Percentiles rank a stretch among this genome's conserved stretches.
Evolutionary conservation across 2,113 vertebrate genomes (phyloP).

Genomic region (Sylvilagus bachmani): DNA sequence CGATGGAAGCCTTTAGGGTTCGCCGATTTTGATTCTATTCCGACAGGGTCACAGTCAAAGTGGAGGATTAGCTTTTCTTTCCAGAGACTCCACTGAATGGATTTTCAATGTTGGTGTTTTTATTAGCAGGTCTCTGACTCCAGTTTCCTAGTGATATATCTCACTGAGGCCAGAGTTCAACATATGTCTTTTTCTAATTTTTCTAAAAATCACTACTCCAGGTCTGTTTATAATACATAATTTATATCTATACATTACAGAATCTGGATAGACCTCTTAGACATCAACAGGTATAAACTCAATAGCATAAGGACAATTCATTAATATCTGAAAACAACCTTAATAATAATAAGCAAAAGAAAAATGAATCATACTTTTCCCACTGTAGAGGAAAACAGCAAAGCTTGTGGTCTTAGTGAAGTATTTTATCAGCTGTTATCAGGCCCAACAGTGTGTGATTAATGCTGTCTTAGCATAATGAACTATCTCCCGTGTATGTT

Average conservation of each 20-base stretch:
- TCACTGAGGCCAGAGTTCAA: conserved; percentile 65
- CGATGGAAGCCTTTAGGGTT: too few species aligned
- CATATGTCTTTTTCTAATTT: conserved; percentile 75
- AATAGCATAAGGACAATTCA: conserved; percentile 74
- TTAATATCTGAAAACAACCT: conserved; percentile 75
- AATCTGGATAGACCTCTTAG: conserved; percentile 65
- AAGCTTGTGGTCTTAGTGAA: background rate
- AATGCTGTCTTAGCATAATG: conserved; percentile 56
- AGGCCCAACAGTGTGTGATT: conserved; percentile 43
- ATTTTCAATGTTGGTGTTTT: conserved; percentile 67
- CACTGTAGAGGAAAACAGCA: conserved; percentile 9
- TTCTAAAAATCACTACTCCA: conserved; percentile 66
- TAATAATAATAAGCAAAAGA: conserved; percentile 65
- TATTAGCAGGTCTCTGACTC: conserved; percentile 62
- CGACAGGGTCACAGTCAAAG: too few species aligned
- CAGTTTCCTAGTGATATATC: conserved; percentile 46
- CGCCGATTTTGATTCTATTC: too few species aligned
- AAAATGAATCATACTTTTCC: conserved; percentile 69
- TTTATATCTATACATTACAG: conserved; percentile 70
- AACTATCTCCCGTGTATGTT: background rate
- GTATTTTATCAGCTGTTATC: conserved; percentile 65
- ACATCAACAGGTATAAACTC: conserved; percentile 75
- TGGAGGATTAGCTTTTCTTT: conserved; percentile 36
- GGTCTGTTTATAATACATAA: conserved; percentile 73
- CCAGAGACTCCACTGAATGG: conserved; percentile 68